A percentile compares a stretch with the other conserved stretches of the same genome.
These are phyloP conservation scores for Drosophila borealis DNA, from an alignment of 2,888 invertebrate species.

Conservation along the genomic window DNA sequence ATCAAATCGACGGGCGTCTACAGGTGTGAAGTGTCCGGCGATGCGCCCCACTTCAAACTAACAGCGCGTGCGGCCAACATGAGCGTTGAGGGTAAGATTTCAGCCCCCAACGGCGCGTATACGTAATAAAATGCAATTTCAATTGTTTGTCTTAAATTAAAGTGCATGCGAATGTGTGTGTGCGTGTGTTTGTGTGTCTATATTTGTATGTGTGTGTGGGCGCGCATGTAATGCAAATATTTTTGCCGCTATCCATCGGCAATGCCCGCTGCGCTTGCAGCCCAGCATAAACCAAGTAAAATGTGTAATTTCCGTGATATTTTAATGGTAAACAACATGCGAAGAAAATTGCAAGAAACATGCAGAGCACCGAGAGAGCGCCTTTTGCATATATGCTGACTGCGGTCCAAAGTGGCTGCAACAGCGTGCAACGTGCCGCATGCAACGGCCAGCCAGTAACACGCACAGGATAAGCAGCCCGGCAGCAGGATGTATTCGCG, in stretches of 20 bases:
- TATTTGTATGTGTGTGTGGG: constrained; percentile 15
- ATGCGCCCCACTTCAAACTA: constrained; percentile 87
- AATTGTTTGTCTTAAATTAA: constrained; percentile 75
- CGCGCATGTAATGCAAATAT: constrained; percentile 60
- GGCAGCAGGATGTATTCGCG: constrained; percentile 66
- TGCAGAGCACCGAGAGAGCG: constrained; percentile 23
- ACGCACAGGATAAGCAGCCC: constrained; percentile 64
- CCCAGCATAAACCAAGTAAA: constrained; percentile 78
- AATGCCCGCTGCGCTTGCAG: constrained; percentile 35
- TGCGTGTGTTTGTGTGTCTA: constrained; percentile 1
- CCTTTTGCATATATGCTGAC: constrained; percentile 57
- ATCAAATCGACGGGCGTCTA: constrained; percentile 86
- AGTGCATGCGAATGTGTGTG: constrained; percentile 12
- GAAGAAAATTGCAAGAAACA: constrained; percentile 62
- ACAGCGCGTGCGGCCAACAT: constrained; percentile 86
- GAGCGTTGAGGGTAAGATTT: constrained; percentile 86
- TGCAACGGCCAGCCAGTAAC: constrained; percentile 42
- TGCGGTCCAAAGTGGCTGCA: constrained; percentile 62
- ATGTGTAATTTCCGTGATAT: constrained; percentile 82
- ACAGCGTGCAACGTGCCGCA: constrained; percentile 24
- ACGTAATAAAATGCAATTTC: constrained; percentile 69
- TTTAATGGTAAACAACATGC: constrained; percentile 77
- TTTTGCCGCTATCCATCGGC: constrained; percentile 56
- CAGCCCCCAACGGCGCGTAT: constrained; percentile 43
- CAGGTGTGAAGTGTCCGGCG: constrained; percentile 87